Conservation (phyloP, 2,797 vertebrate genomes). For the Rhodeus uyekii region DNA sequence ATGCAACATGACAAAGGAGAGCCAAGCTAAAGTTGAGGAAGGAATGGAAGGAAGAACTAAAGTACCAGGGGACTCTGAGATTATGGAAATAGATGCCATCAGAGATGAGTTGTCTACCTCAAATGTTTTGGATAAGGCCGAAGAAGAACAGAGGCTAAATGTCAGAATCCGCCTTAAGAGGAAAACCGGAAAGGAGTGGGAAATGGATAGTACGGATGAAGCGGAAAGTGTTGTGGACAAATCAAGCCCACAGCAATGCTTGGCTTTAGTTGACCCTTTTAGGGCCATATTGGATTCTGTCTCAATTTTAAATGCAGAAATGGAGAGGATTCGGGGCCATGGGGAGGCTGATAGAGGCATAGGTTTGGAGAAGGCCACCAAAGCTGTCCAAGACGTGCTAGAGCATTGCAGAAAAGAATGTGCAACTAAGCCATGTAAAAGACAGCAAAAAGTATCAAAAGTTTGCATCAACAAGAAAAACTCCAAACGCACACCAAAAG, state of each 20-base stretch:
- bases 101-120: slow-evolving; percentile 21
- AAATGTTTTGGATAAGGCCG: slow-evolving; percentile 53
- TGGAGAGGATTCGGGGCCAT: slow-evolving; percentile 74
- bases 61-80: not conserved
- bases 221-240: slow-evolving; percentile 58
- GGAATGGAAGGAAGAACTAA: not conserved
- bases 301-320: slow-evolving; percentile 78
- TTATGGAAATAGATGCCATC: slow-evolving; percentile 12
- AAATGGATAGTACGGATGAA: slow-evolving; percentile 67
- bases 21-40: not conserved
- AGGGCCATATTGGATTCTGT: slow-evolving; percentile 81
- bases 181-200: slow-evolving; percentile 76
- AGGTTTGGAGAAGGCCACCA: slow-evolving; percentile 70
- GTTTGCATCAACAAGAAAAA: slow-evolving; percentile 27
- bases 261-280: slow-evolving; percentile 70
- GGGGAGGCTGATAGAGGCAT: slow-evolving; percentile 61
- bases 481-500: not conserved
- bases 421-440: slow-evolving; percentile 55
- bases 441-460: not conserved
- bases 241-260: slow-evolving; percentile 54
- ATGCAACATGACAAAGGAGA: not conserved
- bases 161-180: slow-evolving; percentile 79
- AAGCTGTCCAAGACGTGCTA: slow-evolving; percentile 61
- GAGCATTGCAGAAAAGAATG: slow-evolving; percentile 66
- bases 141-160: slow-evolving; percentile 60